A percentile compares a stretch with the other conserved stretches of the same genome.
phyloP scores from a whole-genome alignment of 2,888 invertebrate genomes.

The Eretmocerus hayati region DNA sequence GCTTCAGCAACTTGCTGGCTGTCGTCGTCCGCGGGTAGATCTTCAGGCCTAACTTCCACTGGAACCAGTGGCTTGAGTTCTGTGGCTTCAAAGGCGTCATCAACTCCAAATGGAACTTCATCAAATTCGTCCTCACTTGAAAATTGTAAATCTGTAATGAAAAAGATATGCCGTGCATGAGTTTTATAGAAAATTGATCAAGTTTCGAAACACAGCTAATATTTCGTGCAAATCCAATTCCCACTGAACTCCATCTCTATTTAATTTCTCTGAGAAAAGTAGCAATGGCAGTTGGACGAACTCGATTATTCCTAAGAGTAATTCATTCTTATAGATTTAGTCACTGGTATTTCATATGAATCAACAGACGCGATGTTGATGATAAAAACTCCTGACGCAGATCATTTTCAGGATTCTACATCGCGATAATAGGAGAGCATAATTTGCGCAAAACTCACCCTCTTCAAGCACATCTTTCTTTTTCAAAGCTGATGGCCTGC shows the following conservation, averaged over 20 bases:
- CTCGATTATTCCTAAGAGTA: too few relatives aligned
- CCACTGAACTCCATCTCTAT: too few relatives aligned
- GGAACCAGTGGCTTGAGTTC: slow-evolving; percentile 39
- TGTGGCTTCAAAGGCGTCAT: slow-evolving; percentile 45
- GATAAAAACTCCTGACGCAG: too few relatives aligned
- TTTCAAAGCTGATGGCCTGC: slow-evolving; percentile 47
- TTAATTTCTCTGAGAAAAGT: too few relatives aligned
- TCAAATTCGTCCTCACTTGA: slow-evolving; percentile 63
- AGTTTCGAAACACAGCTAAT: not conserved
- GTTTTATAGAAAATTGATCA: not conserved
- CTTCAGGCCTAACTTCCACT: slow-evolving; percentile 33
- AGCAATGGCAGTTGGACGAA: too few relatives aligned
- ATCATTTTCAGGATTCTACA: too few relatives aligned
- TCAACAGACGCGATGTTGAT: too few relatives aligned
- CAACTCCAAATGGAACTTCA: slow-evolving; percentile 54
- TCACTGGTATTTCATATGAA: too few relatives aligned
- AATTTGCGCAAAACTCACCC: slow-evolving; percentile 56
- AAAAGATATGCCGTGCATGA: not conserved
- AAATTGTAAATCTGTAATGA: slow-evolving; percentile 57
- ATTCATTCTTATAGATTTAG: too few relatives aligned
- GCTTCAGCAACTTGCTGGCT: slow-evolving; percentile 68
- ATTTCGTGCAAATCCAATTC: too few relatives aligned
- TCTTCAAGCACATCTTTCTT: slow-evolving; percentile 69
- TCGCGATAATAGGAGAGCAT: too few relatives aligned
- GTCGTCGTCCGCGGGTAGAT: slow-evolving; percentile 52